Conservation (phyloP, 2,888 invertebrate species). For the Cantharis rustica region DNA sequence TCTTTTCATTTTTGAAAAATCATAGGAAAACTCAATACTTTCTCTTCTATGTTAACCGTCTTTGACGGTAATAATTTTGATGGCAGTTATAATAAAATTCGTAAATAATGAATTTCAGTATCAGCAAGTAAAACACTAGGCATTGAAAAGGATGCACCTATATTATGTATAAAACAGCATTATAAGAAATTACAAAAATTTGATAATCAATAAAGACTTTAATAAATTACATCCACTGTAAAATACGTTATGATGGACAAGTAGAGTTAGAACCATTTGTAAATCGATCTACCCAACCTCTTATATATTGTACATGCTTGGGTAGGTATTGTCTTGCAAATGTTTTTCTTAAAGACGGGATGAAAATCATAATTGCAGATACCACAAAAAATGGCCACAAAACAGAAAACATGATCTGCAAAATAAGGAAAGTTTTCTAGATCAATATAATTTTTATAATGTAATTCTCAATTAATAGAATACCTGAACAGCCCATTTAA, state of each 20-base stretch:
- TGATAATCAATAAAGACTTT: neutral
- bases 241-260: neutral
- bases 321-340: slow-evolving; percentile 33
- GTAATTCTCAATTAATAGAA: neutral
- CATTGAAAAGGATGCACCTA: neutral
- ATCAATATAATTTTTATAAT: neutral
- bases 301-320: slow-evolving; percentile 29
- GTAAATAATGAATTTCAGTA: neutral
- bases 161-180: neutral
- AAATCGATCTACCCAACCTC: slow-evolving; percentile 7
- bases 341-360: slow-evolving; percentile 33
- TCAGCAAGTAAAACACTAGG: neutral
- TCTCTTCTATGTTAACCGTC: neutral
- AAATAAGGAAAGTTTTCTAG: slow-evolving; percentile 1
- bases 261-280: slow-evolving; percentile 2
- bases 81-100: neutral
- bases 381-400: slow-evolving; percentile 38
- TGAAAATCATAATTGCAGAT: slow-evolving; percentile 19
- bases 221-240: neutral
- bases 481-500: slow-evolving; percentile 38
- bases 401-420: slow-evolving; percentile 36
- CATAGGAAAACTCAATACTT: neutral
- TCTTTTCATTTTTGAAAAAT: neutral
- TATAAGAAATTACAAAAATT: neutral
- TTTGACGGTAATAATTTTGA: neutral